Base-by-base conservation (phyloP, 1,140 invertebrate genomes). In the Mylabris phalerata region DNA sequence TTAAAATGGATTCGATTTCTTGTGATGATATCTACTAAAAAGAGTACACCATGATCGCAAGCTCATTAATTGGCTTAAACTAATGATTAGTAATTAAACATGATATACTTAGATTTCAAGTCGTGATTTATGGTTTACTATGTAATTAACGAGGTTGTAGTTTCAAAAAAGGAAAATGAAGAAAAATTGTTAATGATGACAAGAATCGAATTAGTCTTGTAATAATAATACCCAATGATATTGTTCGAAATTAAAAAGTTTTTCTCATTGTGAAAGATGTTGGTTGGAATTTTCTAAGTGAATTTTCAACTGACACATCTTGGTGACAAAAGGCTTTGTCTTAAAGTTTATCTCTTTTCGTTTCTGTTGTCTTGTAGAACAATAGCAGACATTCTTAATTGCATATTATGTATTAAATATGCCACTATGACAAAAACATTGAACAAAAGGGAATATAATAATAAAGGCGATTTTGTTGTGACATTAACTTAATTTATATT, bases 371-470 rank as follows among this genome's bases (percentile, higher is more conserved):
- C 56, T 38, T 11, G 32, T 9, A 55, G 59, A 56, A 66, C 64
- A 66, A 66, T 66, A 61, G 59, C 54, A 56, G 62, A 61, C 62
- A 58, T 64, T 62, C 64, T 62, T 66, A 66, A 66, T 66, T 61
- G 64, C 59, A 66, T 66, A 66, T 66, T 66, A 66, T 66, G 57
- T 60, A 66, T 64, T 64, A 66, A 66, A 63, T 62, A 65, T 62
- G 61, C 57, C 57, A 59, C 48, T 59, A 43, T 27, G 51, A 38
- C 51, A 54, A 54, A 54, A 54, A 54, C 51, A 54, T 45, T 26
- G 44, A 46, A 60, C 50, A 60, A 60, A 48, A 60, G 50, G 4
- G 32, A 48, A 55, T 55, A 54, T 42, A 60, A 60, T 50, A 60
- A 55, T 52, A 19, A 54, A 47, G 50, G 40, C 38, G 50, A 60